Conservation (phyloP, 2,888 invertebrate genomes). For the Idaea straminata region DNA sequence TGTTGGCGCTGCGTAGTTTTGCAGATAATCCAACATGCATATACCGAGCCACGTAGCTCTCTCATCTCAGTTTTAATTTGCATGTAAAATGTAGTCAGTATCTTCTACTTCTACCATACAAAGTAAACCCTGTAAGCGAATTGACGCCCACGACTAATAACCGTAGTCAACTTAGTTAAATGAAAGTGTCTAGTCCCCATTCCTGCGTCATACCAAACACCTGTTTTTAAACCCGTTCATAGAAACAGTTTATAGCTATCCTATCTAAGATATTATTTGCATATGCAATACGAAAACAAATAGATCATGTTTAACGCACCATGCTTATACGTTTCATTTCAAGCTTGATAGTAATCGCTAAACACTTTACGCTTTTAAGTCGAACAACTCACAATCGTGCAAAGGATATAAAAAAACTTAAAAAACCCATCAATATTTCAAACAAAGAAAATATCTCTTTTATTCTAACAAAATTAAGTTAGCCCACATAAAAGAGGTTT, state of each 20-base stretch:
- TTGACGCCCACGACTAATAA: slow-evolving; percentile 23
- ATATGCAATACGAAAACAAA: slow-evolving; percentile 50
- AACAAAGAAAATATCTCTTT: slow-evolving; percentile 66
- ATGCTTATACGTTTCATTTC: not conserved
- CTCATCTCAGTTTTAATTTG: not conserved
- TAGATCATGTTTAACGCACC: slow-evolving; percentile 36
- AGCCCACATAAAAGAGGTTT: slow-evolving; percentile 75
- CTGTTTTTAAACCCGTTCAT: slow-evolving; percentile 34
- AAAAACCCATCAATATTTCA: slow-evolving; percentile 53
- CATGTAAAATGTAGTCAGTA: not conserved
- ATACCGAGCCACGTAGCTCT: not conserved
- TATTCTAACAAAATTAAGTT: slow-evolving; percentile 75
- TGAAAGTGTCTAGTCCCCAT: slow-evolving; percentile 35
- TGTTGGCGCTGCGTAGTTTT: too few species aligned
- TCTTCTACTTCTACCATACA: slow-evolving; percentile 7
- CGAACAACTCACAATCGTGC: not conserved
- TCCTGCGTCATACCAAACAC: slow-evolving; percentile 39
- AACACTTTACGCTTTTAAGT: not conserved
- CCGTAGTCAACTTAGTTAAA: slow-evolving; percentile 29
- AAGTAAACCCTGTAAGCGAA: slow-evolving; percentile 19
- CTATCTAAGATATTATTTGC: slow-evolving; percentile 58
- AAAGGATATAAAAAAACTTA: slow-evolving; percentile 12
- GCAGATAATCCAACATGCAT: not conserved
- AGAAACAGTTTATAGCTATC: slow-evolving; percentile 30
- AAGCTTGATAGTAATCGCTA: too few species aligned